These are phyloP conservation scores for Brachyopa scutellaris DNA, from an alignment of 2,888 invertebrate genomes.

Conservation along the genomic window DNA sequence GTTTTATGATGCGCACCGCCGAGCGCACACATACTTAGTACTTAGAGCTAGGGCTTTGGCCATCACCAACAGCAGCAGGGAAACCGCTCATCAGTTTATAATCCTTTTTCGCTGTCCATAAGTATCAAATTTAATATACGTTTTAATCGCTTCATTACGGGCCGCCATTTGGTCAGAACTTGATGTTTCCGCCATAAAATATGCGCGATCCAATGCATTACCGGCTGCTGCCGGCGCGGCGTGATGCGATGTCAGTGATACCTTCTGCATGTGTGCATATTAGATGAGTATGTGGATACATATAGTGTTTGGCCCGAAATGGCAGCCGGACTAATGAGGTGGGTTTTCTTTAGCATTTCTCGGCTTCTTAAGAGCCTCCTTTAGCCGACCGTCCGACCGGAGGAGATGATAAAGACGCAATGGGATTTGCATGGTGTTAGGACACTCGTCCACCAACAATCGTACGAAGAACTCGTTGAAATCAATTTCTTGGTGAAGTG, in stretches of 20 bases:
- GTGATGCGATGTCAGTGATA: conserved; percentile 56
- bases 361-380: conserved; percentile 1
- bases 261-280: conserved; percentile 27
- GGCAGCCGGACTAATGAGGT: conserved; percentile 56
- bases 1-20: conserved; percentile 58
- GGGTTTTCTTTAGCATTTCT: conserved; percentile 26
- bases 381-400: conserved; percentile 1
- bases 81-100: conserved; percentile 59
- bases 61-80: conserved; percentile 12
- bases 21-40: conserved; percentile 16
- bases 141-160: conserved; percentile 71
- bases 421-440: conserved; percentile 46
- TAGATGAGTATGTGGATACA: conserved; percentile 8
- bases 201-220: conserved; percentile 65
- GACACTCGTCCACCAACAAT: no score
- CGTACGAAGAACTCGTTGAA: conserved; percentile 21
- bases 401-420: conserved; percentile 41
- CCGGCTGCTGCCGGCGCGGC: conserved; percentile 29
- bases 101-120: conserved; percentile 70
- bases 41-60: conserved; percentile 11
- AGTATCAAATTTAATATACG: conserved; percentile 71
- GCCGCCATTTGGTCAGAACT: conserved; percentile 65
- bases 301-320: conserved; percentile 39
- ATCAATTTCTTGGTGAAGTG: conserved; percentile 50
- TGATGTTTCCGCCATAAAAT: conserved; percentile 70